Percentiles rank a stretch among this genome's conserved stretches.
These are phyloP conservation scores for Anguilla pacifica DNA, from an alignment of 2,797 vertebrate species.

Conservation along the genomic window DNA sequence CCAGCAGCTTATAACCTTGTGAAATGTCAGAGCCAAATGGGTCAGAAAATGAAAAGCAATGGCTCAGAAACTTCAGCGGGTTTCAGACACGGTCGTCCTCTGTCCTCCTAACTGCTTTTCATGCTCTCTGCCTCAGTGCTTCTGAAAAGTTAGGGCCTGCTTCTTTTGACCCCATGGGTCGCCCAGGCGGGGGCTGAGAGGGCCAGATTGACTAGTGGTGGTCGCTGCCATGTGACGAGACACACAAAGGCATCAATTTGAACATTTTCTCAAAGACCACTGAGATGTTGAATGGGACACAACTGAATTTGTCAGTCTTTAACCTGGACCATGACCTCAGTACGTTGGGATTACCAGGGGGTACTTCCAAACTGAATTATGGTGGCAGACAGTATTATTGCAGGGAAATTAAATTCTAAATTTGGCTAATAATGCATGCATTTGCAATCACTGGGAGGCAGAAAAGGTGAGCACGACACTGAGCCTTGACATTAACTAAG, in stretches of 20 bases:
- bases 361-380: neutral
- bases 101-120: neutral
- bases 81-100: neutral
- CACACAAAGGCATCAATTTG: no score
- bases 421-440: neutral
- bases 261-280: neutral
- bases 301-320: neutral
- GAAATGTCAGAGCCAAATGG: neutral
- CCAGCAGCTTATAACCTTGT: neutral
- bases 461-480: neutral
- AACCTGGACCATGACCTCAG: neutral
- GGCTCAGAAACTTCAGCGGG: neutral
- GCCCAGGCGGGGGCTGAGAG: no score
- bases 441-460: neutral
- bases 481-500: neutral
- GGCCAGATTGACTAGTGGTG: no score
- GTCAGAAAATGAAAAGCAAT: neutral
- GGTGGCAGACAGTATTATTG: neutral
- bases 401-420: neutral
- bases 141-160: neutral
- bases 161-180: no score
- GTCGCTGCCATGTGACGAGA: no score
- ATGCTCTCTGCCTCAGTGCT: neutral
- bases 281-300: neutral
- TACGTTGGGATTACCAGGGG: neutral